A percentile compares a stretch with the other conserved stretches of the same genome.
These are phyloP conservation scores for Cynodonichthys magdalenae DNA, from an alignment of 2,797 vertebrate genomes.

Conservation along the genomic window DNA sequence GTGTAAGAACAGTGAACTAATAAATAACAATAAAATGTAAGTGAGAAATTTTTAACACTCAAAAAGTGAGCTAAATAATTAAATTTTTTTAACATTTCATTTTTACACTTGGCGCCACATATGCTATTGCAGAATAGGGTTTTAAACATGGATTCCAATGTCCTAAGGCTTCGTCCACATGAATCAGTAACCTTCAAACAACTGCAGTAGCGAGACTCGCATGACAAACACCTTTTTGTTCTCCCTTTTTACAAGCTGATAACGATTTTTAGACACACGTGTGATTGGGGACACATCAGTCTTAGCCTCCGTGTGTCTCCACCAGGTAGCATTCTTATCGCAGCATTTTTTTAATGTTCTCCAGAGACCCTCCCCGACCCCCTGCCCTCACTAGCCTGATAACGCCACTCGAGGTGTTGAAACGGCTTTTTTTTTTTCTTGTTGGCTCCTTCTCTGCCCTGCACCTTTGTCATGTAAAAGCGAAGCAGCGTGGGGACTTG, in stretches of 20 bases:
- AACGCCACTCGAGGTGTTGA: slow-evolving; percentile 65
- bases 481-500: slow-evolving; percentile 40
- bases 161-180: no score
- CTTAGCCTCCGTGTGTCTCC: slow-evolving; percentile 12
- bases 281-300: slow-evolving; percentile 46
- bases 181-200: neutral
- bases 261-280: slow-evolving; percentile 27
- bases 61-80: no score
- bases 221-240: slow-evolving; percentile 24
- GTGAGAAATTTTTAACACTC: no score
- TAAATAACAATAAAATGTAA: no score
- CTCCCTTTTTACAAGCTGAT: slow-evolving; percentile 48
- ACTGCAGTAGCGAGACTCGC: slow-evolving; percentile 18
- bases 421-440: slow-evolving; percentile 47
- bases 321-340: slow-evolving; percentile 67
- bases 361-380: slow-evolving; percentile 33
- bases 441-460: slow-evolving; percentile 5
- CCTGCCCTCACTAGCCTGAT: slow-evolving; percentile 44
- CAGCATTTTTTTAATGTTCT: slow-evolving; percentile 52
- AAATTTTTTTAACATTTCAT: no score
- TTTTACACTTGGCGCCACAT: no score
- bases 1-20: no score
- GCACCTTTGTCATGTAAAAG: slow-evolving; percentile 77
- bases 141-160: no score
- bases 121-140: no score